phyloP scores from a whole-genome alignment of 2,797 vertebrate species.

The Poeciliopsis presidionis region DNA sequence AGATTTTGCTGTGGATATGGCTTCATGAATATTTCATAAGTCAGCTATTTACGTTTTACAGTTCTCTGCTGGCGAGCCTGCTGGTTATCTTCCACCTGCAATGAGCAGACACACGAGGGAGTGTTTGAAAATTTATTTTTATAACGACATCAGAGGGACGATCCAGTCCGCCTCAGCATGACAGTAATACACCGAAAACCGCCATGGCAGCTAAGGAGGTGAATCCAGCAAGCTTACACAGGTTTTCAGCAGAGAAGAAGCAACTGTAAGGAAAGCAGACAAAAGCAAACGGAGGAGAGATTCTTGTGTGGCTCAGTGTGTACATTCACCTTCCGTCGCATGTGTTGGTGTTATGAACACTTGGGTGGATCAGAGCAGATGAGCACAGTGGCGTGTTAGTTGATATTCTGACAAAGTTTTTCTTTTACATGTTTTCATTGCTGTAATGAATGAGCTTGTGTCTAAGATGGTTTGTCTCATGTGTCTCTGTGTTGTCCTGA shows the following conservation, averaged over 20 bases:
- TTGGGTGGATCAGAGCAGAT: too few relatives aligned
- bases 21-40: conserved; percentile 74
- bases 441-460: neutral
- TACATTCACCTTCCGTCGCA: neutral
- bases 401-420: neutral
- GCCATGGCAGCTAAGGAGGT: neutral
- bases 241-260: neutral
- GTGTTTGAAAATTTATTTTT: neutral
- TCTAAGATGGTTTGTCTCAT: neutral
- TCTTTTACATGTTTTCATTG: neutral
- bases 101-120: neutral
- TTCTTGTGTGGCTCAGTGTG: neutral
- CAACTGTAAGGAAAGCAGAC: neutral
- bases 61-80: conserved; percentile 43
- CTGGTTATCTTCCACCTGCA: conserved; percentile 44
- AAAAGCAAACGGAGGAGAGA: neutral
- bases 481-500: neutral
- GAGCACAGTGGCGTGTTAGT: neutral
- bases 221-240: neutral
- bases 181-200: neutral
- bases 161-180: neutral
- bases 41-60: conserved; percentile 53
- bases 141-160: neutral
- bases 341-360: neutral
- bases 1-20: conserved; percentile 33